Conservation (phyloP, 2,888 invertebrate species). For the Andrena haemorrhoa region DNA sequence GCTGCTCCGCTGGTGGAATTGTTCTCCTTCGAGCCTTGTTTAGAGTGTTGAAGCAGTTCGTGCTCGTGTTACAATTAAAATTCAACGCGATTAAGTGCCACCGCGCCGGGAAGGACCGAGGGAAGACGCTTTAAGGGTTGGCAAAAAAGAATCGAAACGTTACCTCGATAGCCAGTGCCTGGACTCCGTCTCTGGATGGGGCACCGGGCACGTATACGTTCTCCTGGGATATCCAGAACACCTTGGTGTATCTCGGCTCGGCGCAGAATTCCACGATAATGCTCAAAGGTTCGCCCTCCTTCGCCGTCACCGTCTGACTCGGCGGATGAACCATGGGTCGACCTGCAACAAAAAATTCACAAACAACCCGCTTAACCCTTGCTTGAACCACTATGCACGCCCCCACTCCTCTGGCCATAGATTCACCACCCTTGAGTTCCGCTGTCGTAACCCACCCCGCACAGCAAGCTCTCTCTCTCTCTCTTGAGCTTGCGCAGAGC, state of each 20-base stretch:
- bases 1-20: no score
- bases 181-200: constrained; percentile 83
- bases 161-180: constrained; percentile 80
- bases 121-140: not conserved
- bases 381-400: constrained; percentile 17
- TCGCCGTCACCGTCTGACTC: constrained; percentile 89
- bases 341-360: constrained; percentile 86
- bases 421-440: constrained; percentile 47
- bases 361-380: constrained; percentile 51
- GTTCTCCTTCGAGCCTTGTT: no score
- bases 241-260: constrained; percentile 89
- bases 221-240: constrained; percentile 88
- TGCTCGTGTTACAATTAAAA: no score
- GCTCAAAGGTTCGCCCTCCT: constrained; percentile 89
- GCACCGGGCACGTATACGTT: constrained; percentile 86
- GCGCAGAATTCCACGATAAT: constrained; percentile 92
- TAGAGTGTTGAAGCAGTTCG: no score
- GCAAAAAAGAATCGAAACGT: not conserved
- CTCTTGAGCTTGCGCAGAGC: constrained; percentile 43
- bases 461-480: not conserved
- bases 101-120: not conserved
- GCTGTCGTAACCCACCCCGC: not conserved
- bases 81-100: no score
- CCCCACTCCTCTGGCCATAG: constrained; percentile 40
- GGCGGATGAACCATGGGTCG: constrained; percentile 89